phyloP scores from a whole-genome alignment of 2,113 vertebrate genomes.

The Pseudolaguvia tuberculata region DNA sequence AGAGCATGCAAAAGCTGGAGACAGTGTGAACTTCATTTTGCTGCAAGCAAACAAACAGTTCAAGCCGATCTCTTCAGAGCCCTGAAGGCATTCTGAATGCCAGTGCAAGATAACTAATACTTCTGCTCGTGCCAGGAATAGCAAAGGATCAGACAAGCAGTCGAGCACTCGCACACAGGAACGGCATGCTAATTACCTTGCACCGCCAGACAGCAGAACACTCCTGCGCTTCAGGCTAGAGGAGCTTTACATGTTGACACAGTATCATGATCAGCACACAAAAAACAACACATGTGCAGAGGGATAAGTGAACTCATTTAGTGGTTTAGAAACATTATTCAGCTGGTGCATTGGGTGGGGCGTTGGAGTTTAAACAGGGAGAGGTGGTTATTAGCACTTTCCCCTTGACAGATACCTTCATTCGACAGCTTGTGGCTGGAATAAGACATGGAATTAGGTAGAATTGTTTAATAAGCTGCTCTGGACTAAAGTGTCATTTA shows the following conservation, averaged over 20 bases:
- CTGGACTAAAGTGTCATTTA: not conserved
- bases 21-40: constrained; percentile 12
- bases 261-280: constrained; percentile 5
- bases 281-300: not conserved
- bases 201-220: not conserved
- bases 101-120: constrained; percentile 21
- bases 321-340: not conserved
- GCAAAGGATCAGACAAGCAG: constrained; percentile 38
- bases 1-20: not conserved
- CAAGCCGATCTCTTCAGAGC: not conserved
- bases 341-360: not conserved
- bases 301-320: constrained; percentile 10
- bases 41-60: constrained; percentile 28
- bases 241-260: constrained; percentile 37
- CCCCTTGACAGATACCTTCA: not conserved
- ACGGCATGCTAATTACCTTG: constrained; percentile 19
- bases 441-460: not conserved
- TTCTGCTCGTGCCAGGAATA: constrained; percentile 39
- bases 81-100: constrained; percentile 25
- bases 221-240: constrained; percentile 26
- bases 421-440: not conserved
- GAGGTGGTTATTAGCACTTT: not conserved
- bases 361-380: not conserved
- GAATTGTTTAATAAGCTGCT: not conserved
- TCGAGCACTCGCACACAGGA: constrained; percentile 27